These are phyloP conservation scores for Crotalus tigris DNA, from an alignment of 2,113 vertebrate species.

Conservation along the genomic window DNA sequence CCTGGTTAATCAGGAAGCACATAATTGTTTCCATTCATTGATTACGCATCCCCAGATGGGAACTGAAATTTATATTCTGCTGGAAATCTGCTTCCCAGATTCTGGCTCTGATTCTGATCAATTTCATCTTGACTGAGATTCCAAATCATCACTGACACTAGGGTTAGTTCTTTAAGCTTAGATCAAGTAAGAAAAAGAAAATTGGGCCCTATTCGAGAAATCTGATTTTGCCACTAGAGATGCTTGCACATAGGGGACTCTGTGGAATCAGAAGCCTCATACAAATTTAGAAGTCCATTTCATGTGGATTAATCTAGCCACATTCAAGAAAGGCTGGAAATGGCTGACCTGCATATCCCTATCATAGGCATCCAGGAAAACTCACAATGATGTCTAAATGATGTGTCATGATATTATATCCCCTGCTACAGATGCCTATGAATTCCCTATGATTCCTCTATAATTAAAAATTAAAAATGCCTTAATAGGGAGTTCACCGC, in stretches of 20 bases:
- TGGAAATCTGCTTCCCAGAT: not conserved
- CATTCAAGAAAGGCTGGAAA: not conserved
- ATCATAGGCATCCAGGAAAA: not conserved
- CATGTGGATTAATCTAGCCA: not conserved
- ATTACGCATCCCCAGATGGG: not conserved
- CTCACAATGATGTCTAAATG: not conserved
- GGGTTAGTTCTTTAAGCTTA: not conserved
- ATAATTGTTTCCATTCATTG: not conserved
- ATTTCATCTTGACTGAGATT: not conserved
- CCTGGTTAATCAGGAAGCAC: not conserved
- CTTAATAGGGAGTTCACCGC: not conserved
- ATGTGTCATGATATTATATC: not conserved
- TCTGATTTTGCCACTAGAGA: not conserved
- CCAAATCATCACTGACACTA: not conserved
- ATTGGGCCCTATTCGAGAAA: not conserved
- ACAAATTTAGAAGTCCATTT: not conserved
- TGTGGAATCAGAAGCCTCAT: not conserved
- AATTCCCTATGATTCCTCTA: not conserved
- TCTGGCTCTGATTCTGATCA: not conserved
- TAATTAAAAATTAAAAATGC: not conserved
- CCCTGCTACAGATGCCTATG: not conserved
- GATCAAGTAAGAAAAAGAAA: not conserved
- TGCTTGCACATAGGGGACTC: not conserved
- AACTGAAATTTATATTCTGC: not conserved
- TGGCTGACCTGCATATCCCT: not conserved